phyloP scores from a whole-genome alignment of 2,888 invertebrate genomes.

The Cosmopolites sordidus region DNA sequence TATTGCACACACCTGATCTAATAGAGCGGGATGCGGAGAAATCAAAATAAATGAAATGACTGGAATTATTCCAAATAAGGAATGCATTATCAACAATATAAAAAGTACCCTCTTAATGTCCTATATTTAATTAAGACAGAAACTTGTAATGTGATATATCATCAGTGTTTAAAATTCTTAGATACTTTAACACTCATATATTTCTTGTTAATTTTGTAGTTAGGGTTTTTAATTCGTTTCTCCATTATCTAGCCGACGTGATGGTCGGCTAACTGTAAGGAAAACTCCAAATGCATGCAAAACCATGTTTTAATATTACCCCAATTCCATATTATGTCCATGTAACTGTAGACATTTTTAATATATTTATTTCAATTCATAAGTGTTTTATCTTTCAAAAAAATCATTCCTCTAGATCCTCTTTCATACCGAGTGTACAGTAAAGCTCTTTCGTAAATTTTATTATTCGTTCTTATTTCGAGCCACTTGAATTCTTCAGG shows the following conservation, averaged over 20 bases:
- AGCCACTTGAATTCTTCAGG: too few relatives aligned
- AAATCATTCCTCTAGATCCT: too few relatives aligned
- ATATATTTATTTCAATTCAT: slow-evolving; percentile 15
- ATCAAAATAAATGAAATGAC: too few relatives aligned
- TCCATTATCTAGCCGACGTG: slow-evolving; percentile 12
- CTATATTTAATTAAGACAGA: slow-evolving; percentile 1
- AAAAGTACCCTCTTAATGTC: background rate
- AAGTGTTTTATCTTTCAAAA: too few relatives aligned
- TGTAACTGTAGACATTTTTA: slow-evolving; percentile 16
- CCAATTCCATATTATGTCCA: slow-evolving; percentile 16
- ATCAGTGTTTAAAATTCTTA: slow-evolving; percentile 11
- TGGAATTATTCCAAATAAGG: too few relatives aligned
- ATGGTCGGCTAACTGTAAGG: slow-evolving; percentile 36
- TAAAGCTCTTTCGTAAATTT: too few relatives aligned
- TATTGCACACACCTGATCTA: too few relatives aligned
- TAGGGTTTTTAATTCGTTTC: slow-evolving; percentile 11
- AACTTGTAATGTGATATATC: slow-evolving; percentile 16
- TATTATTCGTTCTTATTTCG: too few relatives aligned
- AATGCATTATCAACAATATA: background rate
- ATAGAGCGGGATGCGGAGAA: too few relatives aligned
- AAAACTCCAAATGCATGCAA: slow-evolving; percentile 37
- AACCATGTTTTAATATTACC: slow-evolving; percentile 7
- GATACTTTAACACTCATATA: slow-evolving; percentile 5
- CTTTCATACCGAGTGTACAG: too few relatives aligned
- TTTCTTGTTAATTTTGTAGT: slow-evolving; percentile 7